These are phyloP conservation scores for Xestia ashworthii DNA, from an alignment of 2,888 invertebrate species.

Conservation along the genomic window DNA sequence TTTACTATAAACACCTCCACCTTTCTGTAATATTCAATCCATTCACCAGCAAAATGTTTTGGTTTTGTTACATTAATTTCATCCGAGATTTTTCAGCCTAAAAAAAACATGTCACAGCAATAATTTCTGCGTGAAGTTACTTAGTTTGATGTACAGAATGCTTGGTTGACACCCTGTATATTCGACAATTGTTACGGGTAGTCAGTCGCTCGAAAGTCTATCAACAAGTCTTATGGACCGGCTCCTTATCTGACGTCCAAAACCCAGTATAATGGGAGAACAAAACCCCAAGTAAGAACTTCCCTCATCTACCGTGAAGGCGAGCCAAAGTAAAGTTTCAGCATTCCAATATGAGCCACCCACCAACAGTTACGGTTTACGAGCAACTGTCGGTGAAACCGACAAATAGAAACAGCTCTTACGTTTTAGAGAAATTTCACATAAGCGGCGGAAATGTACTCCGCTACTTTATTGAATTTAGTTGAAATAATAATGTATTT, in stretches of 20 bases:
- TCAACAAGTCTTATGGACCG: neutral
- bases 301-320: neutral
- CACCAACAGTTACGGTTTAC: conserved; percentile 16
- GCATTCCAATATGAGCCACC: conserved; percentile 22
- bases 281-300: neutral
- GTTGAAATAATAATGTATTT: conserved; percentile 11
- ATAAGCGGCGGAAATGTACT: neutral
- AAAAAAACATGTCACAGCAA: too few relatives aligned
- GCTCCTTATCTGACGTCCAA: neutral
- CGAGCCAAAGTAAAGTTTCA: conserved; percentile 16
- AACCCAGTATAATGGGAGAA: neutral
- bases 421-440: conserved; percentile 23
- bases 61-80: too few relatives aligned
- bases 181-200: neutral
- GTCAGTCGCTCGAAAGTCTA: neutral
- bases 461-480: conserved; percentile 8
- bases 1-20: too few relatives aligned
- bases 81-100: too few relatives aligned
- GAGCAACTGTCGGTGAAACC: conserved; percentile 5
- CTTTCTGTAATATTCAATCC: too few relatives aligned
- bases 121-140: too few relatives aligned
- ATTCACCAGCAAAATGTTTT: too few relatives aligned
- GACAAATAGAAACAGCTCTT: conserved; percentile 22
- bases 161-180: too few relatives aligned
- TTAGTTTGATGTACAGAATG: too few relatives aligned